Conservation (phyloP, 2,888 invertebrate genomes). For the Helobdella robusta region DNA sequence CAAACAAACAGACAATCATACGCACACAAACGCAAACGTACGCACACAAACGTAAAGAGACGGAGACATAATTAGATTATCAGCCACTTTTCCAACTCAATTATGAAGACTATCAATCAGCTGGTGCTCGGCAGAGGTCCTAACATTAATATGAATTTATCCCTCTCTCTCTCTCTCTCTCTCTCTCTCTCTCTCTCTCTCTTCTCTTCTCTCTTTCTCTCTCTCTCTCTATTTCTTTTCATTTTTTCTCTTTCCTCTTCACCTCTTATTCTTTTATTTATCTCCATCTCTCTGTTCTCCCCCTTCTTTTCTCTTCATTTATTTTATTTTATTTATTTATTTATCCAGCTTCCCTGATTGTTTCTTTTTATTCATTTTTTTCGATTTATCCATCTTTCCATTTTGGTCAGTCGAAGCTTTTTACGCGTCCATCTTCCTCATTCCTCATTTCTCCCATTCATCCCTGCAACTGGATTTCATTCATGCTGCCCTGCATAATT, state of each 20-base stretch:
- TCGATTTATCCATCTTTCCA: neutral
- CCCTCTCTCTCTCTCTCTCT: neutral
- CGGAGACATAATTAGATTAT: too few species aligned
- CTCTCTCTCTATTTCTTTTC: neutral
- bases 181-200: conserved; percentile 9
- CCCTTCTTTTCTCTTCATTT: neutral
- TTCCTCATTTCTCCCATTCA: too few species aligned
- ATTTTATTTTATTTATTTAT: neutral
- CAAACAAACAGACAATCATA: too few species aligned
- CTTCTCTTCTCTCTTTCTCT: conserved; percentile 16
- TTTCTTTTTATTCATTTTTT: neutral
- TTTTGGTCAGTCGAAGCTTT: neutral
- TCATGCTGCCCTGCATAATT: too few species aligned
- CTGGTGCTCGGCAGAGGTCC: too few species aligned
- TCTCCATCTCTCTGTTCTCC: neutral
- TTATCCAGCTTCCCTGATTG: too few species aligned
- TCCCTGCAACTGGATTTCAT: too few species aligned
- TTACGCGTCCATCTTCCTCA: too few species aligned
- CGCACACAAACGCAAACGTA: too few species aligned
- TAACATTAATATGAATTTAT: neutral
- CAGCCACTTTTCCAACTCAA: too few species aligned
- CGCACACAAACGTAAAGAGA: too few species aligned
- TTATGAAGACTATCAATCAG: too few species aligned
- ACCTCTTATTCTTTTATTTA: neutral
- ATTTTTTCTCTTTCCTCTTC: neutral